These are phyloP conservation scores for Brachionus plicatilis DNA, from an alignment of 1,140 invertebrate species.

Conservation along the genomic window DNA sequence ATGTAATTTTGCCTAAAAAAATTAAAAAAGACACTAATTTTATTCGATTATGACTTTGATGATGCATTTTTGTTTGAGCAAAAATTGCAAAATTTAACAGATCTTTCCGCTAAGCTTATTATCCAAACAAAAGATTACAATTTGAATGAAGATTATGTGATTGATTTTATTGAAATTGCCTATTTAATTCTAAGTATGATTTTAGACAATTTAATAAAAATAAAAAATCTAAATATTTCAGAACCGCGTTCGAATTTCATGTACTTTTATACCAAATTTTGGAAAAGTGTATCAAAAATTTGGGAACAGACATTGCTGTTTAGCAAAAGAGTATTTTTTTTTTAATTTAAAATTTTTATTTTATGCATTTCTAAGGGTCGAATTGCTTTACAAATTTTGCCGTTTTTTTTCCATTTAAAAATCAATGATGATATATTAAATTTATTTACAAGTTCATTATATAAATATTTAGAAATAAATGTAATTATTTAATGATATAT, in stretches of 20 bases:
- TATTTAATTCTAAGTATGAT: not conserved
- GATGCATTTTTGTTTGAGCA: not conserved
- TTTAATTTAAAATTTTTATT: not conserved
- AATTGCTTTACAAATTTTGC: not conserved
- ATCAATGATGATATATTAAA: not conserved
- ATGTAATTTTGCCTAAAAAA: too few species aligned
- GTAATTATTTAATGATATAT: not conserved
- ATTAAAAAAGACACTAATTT: not conserved
- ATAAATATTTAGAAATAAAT: not conserved
- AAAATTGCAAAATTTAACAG: not conserved
- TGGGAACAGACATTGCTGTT: not conserved
- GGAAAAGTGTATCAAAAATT: not conserved
- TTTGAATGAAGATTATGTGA: not conserved
- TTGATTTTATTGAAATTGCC: not conserved
- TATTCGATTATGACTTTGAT: not conserved
- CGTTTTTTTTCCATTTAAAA: not conserved
- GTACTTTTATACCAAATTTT: not conserved
- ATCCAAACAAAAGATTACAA: not conserved
- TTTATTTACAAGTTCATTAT: not conserved
- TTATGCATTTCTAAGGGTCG: not conserved
- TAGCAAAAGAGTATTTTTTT: not conserved
- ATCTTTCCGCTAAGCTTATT: not conserved
- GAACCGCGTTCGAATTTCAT: not conserved
- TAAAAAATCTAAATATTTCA: not conserved
- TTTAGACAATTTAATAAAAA: not conserved